phyloP scores from a whole-genome alignment of 1,140 invertebrate species.

The Thalassaphorura encarpata region DNA sequence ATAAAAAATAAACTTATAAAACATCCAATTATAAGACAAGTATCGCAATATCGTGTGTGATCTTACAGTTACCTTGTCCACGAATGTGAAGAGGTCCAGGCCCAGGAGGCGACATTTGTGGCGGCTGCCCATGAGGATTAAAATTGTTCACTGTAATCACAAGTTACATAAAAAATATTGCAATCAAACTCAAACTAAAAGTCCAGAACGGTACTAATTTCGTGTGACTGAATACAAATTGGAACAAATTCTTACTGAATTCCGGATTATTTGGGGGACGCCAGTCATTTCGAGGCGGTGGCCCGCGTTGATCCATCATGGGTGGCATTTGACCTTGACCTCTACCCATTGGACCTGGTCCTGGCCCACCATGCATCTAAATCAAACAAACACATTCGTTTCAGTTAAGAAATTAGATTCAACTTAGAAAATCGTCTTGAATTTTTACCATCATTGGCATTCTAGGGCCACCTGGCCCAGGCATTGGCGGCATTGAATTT shows the following conservation, averaged over 20 bases:
- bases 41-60: background rate
- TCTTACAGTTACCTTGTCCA: slow-evolving; percentile 45
- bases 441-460: slow-evolving; percentile 39
- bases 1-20: too few relatives aligned
- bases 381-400: too few relatives aligned
- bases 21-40: background rate
- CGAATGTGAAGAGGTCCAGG: slow-evolving; percentile 47
- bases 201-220: background rate
- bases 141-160: slow-evolving; percentile 35
- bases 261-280: slow-evolving; percentile 54
- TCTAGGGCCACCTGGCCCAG: slow-evolving; percentile 51
- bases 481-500: slow-evolving; percentile 43
- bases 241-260: background rate
- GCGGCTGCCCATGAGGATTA: slow-evolving; percentile 39
- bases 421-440: background rate
- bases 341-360: slow-evolving; percentile 12
- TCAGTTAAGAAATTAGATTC: too few relatives aligned
- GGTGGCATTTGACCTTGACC: slow-evolving; percentile 30
- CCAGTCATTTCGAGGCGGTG: slow-evolving; percentile 60
- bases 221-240: background rate
- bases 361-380: too few relatives aligned
- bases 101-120: slow-evolving; percentile 54
- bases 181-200: background rate
- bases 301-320: slow-evolving; percentile 45
- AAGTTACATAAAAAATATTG: slow-evolving; percentile 15